Base-by-base conservation (phyloP, 37 sponge, comb jelly and placozoan species). In the Cliona cf. orientalis region DNA sequence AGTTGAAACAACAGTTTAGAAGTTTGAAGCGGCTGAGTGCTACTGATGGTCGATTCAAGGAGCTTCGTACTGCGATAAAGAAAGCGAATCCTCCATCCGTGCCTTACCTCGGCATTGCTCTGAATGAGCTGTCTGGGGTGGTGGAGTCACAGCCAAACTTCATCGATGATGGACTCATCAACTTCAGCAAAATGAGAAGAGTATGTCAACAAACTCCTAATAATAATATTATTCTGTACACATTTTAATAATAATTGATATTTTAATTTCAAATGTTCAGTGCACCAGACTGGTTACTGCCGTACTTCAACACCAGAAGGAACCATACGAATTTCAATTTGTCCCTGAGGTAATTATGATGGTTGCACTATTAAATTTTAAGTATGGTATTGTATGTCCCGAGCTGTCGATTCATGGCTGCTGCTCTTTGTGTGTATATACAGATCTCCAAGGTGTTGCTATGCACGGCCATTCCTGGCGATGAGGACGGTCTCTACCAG, bases 111-210 rank as follows among this genome's bases (percentile, higher is more conserved):
- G 90, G 83, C 4, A 78, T 72, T 31, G 68, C 73, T 23, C 72
- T 89, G 36, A 89, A 67, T 38, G 90, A 89, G 75, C 66, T 89
- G 46, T 49, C 71, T 0, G 66, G 72, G 14, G 66, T 89, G 69
- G 84, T 78, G 25, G 80, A 89, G 45, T 66, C 60, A 29, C 44
- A n/a, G 19, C 66, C 78, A 26, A 89, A 73, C 29, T 45, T 66
- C 43, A 25, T 83, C 33, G 80, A 89, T 38, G 84, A 89, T 22
- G n/a, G 58, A 1, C 71, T 89, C 57, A 62, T 89, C 62, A 89
- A 89, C 59, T 89, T 89, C 71, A 79, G 32, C 77, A 89, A 89
- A 42, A 89, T 89, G 90, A 87, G 88, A 87, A 42, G 76, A 53
- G 88, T 80, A 40, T 59, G 88, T n/a, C n/a, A n/a, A n/a, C n/a